These are phyloP conservation scores for Lampris incognitus DNA, from an alignment of 2,113 vertebrate genomes.

Conservation along the genomic window DNA sequence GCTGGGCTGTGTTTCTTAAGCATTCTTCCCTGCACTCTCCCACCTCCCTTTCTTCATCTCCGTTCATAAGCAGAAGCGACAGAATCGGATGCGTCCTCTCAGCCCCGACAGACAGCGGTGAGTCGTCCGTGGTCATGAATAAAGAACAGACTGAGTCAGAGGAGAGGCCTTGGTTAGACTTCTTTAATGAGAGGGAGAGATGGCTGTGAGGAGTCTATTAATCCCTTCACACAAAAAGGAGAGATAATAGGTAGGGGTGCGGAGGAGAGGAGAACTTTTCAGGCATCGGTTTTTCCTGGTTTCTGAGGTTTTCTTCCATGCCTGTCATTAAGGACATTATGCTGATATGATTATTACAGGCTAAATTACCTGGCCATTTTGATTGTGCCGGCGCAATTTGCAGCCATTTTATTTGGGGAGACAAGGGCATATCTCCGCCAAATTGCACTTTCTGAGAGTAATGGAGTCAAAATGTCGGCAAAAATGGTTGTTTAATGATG, in stretches of 20 bases:
- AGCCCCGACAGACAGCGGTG: conserved; percentile 48
- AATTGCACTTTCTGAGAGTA: conserved; percentile 57
- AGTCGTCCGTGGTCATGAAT: conserved; percentile 59
- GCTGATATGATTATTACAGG: conserved; percentile 18
- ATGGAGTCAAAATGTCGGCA: conserved; percentile 60
- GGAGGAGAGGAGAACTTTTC: conserved; percentile 40
- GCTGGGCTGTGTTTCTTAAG: conserved; percentile 11
- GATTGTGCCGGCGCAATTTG: conserved; percentile 33
- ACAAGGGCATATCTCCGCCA: conserved; percentile 45
- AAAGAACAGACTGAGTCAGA: conserved; percentile 57
- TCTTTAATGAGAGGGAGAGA: conserved; percentile 63
- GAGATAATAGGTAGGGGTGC: conserved; percentile 44
- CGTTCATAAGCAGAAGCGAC: conserved; percentile 43
- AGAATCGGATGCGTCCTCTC: conserved; percentile 48
- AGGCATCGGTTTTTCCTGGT: conserved; percentile 29
- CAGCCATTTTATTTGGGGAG: conserved; percentile 50
- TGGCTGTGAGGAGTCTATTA: conserved; percentile 38
- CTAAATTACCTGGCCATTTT: conserved; percentile 13
- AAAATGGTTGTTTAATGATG: conserved; percentile 60
- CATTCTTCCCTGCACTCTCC: conserved; percentile 30
- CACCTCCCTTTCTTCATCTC: conserved; percentile 49
- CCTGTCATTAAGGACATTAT: conserved; percentile 26
- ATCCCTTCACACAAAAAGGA: conserved; percentile 50
- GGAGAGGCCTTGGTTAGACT: conserved; percentile 50
- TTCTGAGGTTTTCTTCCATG: background rate